Evolutionary conservation across 1,140 invertebrate genomes (phyloP).

Genomic region (Calycopis cecrops): DNA sequence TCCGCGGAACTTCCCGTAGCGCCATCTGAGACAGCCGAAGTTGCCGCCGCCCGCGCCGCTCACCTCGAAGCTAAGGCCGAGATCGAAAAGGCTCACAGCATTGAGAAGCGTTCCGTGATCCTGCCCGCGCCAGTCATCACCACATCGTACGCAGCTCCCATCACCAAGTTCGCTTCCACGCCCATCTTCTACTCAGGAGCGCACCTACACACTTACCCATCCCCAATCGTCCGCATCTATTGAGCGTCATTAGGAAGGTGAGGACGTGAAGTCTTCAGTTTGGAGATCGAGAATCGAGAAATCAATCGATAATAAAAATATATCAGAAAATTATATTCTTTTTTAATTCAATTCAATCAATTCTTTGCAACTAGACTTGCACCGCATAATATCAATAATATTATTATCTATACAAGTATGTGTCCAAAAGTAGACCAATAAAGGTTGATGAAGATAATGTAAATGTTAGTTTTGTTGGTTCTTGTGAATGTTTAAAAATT

Average conservation of each 20-base stretch:
- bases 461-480: too few species aligned
- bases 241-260: conserved; percentile 42
- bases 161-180: conserved; percentile 37
- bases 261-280: conserved; percentile 37
- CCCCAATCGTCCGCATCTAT: conserved; percentile 27
- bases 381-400: too few species aligned
- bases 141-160: conserved; percentile 31
- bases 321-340: too few species aligned
- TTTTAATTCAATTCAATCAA: too few species aligned
- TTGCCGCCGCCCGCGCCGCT: conserved; percentile 68
- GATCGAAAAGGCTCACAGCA: conserved; percentile 41
- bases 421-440: too few species aligned
- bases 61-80: conserved; percentile 57
- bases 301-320: conserved; percentile 42
- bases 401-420: too few species aligned
- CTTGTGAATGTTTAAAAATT: too few species aligned
- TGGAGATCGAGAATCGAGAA: conserved; percentile 39
- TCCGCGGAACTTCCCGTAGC: conserved; percentile 30
- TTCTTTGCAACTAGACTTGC: too few species aligned
- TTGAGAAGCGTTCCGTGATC: conserved; percentile 51
- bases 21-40: conserved; percentile 59
- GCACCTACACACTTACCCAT: conserved; percentile 14
- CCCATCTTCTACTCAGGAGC: conserved; percentile 37
- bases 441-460: too few species aligned
- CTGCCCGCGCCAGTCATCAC: conserved; percentile 31